Evolutionary conservation across 2,113 vertebrate species (phyloP), one percentile per base, ranked within the genome.

Genomic region (Zeus faber): DNA sequence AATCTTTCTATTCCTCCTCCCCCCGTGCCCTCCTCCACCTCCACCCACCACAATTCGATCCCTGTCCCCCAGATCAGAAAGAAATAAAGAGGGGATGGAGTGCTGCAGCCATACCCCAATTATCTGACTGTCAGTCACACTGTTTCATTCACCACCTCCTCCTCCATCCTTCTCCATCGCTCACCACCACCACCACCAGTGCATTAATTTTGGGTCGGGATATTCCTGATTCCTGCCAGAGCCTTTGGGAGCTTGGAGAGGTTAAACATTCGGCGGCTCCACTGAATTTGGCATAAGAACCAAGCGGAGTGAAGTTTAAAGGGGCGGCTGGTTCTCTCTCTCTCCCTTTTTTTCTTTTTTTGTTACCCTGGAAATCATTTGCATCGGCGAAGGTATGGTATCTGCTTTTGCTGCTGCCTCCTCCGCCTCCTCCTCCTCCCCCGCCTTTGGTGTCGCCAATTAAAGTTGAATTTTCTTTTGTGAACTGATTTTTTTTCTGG

Each of bases 201-300:
- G 70, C 74, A 80, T 85, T 82, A 14, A 81, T 80, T 83, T 72
- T 20, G 8, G 68, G 77, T 56, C 46, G 11, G 58, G 62, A 77
- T 67, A 69, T 79, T 79, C 31, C 31, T 8, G 31, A n/a, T n/a
- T n/a, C 67, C 73, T 72, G 39, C 65, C 61, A 50, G 67, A 64
- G 67, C 60, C 78, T 61, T 47, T 18, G 70, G 29, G 49, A 45
- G 62, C 80, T 76, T 74, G 59, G 49, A 80, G 67, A 81, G 85
- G 82, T 86, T 87, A 88, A 87, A 83, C 79, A 81, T 75, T 83
- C 74, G 65, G 54, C 79, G 73, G 65, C 70, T 79, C 66, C 58
- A 68, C 69, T 54, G 46, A 74, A 68, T 79, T 79, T 85, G 69
- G 71, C 83, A 67, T 55, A 56, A 75, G 62, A 78, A 81, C 55